Conservation (phyloP, 2,797 vertebrate genomes). For the Erethizon dorsatum region DNA sequence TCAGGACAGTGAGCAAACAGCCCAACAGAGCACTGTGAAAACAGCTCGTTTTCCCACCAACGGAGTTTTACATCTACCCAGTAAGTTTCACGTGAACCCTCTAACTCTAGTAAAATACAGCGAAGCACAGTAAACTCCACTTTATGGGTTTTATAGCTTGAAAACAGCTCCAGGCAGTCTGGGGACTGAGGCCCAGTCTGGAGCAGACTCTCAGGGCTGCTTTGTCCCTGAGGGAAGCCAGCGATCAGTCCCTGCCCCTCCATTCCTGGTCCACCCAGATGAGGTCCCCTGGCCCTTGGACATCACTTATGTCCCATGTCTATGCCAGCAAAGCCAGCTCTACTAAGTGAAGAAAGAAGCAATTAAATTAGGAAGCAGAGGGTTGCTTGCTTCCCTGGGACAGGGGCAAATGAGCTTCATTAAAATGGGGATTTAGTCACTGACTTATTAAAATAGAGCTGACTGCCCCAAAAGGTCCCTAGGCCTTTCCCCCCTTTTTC, state of each 20-base stretch:
- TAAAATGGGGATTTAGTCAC: slow-evolving; percentile 46
- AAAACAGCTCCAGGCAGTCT: slow-evolving; percentile 73
- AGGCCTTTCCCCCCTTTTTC: background rate
- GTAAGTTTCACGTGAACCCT: slow-evolving; percentile 82
- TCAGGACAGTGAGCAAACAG: slow-evolving; percentile 26
- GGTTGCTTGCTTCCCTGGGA: slow-evolving; percentile 14
- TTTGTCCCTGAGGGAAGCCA: background rate
- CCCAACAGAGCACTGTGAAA: slow-evolving; percentile 57
- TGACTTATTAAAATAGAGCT: slow-evolving; percentile 32
- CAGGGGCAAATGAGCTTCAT: slow-evolving; percentile 60
- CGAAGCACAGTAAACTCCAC: slow-evolving; percentile 77
- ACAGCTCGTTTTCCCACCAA: slow-evolving; percentile 74
- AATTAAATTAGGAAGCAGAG: slow-evolving; percentile 53
- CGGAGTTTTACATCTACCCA: slow-evolving; percentile 73
- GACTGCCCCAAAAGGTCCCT: background rate
- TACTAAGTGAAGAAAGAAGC: slow-evolving; percentile 43
- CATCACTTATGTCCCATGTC: background rate
- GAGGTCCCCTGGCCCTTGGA: background rate
- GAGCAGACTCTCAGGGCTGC: background rate
- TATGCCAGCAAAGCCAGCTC: background rate
- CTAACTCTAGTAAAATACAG: slow-evolving; percentile 83
- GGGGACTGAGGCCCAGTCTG: slow-evolving; percentile 33
- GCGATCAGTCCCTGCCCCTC: background rate
- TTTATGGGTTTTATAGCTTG: slow-evolving; percentile 80
- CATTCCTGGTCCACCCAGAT: background rate